phyloP scores from a whole-genome alignment of 2,113 vertebrate species.

The Salvator merianae region DNA sequence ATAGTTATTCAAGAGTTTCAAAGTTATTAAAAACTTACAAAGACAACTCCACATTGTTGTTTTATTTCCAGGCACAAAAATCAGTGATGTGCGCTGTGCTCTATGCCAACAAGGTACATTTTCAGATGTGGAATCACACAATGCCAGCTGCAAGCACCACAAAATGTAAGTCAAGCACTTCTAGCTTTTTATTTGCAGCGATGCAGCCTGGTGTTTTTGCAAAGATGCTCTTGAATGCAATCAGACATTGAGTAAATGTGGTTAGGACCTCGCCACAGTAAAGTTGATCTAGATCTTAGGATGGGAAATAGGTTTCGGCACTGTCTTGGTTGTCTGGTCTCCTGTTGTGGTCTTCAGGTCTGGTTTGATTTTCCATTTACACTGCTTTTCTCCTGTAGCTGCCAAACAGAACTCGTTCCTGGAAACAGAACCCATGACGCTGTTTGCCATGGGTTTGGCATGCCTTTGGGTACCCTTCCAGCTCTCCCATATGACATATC shows the following conservation, averaged over 20 bases:
- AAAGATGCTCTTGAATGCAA: no score
- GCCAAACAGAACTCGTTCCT: conserved; percentile 49
- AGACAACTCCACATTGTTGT: no score
- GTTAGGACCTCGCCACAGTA: no score
- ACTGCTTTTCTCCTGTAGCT: conserved; percentile 45
- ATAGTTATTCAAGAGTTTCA: no score
- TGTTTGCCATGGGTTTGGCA: conserved; percentile 32
- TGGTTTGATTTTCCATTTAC: background rate
- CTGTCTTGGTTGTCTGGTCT: no score
- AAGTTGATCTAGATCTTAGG: no score
- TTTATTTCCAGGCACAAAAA: conserved; percentile 54
- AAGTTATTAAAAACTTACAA: no score
- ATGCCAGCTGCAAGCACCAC: conserved; percentile 63
- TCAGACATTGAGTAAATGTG: no score
- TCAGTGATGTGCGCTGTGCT: conserved; percentile 51
- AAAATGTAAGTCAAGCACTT: conserved; percentile 56
- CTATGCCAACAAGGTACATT: conserved; percentile 66
- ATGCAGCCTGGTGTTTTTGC: background rate
- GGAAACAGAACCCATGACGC: conserved; percentile 58
- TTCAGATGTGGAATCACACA: conserved; percentile 60
- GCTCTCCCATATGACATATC: rapidly evolving
- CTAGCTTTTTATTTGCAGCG: background rate
- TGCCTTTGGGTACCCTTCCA: rapidly evolving
- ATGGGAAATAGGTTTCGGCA: no score
- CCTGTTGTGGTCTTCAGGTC: no score